Base-by-base conservation (phyloP, 2,797 vertebrate genomes). In the Phrynocephalus vlangalii region DNA sequence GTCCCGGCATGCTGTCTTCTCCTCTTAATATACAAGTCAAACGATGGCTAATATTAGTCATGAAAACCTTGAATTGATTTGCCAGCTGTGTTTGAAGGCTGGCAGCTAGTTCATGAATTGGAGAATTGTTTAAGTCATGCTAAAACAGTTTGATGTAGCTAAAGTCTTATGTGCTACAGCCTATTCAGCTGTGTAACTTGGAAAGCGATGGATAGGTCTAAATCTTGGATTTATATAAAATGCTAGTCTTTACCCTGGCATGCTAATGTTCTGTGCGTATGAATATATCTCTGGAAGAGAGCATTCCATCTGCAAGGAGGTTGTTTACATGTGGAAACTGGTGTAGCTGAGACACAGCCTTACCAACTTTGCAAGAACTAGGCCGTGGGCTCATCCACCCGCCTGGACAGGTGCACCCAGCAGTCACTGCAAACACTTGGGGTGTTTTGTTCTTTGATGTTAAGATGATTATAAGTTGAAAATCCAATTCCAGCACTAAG, bases 391-490 rank as follows among this genome's bases (percentile, higher is more conserved):
- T 84, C 1, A 85, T 68, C 87, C 73, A 81, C 78, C 83, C 5
- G 5, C 66, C 22, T 6, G 75, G 79, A 30, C 11, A 33, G 67
- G 85, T 72, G 24, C 1, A 44, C 87, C 83, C 3, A 10, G 70
- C 91, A 79, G 0, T 79, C 6, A 28, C 68, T 90, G 48, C 50
- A 79, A 16, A 6, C 38, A 13, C 70, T 88, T 71, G 26, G 79
- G 70, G 79, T 85, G 44, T 87, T 60, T 28, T 71, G 75, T 44
- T 83, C 13, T 90, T 73, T 83, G 73, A 26, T 73, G 44, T 79
- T 85, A 90, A 88, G 22, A 72, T 16, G 77, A 16, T 84, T 86
- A 85, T 83, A 88, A 91, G 44, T 88, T 88, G 44, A 67, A 91
- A 93, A 90, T 90, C 50, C 30, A 71, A 10, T 63, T 77, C 9